phyloP scores from a whole-genome alignment of 2,113 vertebrate species.

The Cairina moschata region DNA sequence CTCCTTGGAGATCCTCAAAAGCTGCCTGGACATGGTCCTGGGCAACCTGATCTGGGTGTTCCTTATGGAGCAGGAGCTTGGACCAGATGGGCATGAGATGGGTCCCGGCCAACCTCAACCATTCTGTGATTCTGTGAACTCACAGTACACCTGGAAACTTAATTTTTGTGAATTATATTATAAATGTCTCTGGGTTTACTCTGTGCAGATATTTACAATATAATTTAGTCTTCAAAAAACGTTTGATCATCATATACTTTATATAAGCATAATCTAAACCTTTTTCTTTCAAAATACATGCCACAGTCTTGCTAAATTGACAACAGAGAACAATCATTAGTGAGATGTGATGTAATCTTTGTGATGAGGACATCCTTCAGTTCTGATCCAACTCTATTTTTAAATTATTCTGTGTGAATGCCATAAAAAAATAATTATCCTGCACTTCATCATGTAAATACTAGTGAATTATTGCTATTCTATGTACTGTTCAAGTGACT shows the following conservation, averaged over 20 bases:
- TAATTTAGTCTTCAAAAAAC: not conserved
- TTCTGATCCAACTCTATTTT: not conserved
- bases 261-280: not conserved
- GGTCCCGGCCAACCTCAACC: not conserved
- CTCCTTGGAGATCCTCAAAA: not conserved
- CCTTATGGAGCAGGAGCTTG: no score
- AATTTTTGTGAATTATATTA: not conserved
- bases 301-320: not conserved
- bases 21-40: not conserved
- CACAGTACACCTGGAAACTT: not conserved
- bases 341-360: not conserved
- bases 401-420: not conserved
- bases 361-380: not conserved
- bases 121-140: not conserved
- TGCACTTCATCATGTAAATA: not conserved
- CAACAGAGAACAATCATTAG: not conserved
- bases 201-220: not conserved
- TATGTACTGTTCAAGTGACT: accelerated
- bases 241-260: not conserved
- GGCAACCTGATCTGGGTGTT: not conserved
- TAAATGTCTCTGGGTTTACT: not conserved
- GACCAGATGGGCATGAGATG: no score
- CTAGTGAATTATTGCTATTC: not conserved
- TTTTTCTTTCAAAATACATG: not conserved
- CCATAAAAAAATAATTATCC: not conserved